phyloP scores from a whole-genome alignment of 1,140 invertebrate species.

The Sipha flava region DNA sequence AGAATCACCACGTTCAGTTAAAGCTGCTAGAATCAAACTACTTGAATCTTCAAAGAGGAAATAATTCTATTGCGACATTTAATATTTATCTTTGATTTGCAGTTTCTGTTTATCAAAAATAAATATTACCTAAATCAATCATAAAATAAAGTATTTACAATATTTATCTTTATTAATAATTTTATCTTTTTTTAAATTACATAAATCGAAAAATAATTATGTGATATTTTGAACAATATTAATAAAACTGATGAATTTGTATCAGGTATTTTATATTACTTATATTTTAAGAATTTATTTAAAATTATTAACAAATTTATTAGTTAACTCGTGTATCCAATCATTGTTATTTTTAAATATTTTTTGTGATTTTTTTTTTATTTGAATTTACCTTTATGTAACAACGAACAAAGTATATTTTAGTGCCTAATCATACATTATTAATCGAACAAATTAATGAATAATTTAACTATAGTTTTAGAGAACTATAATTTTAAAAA shows the following conservation, averaged over 20 bases:
- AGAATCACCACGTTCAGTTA: conserved; percentile 15
- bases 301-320: neutral
- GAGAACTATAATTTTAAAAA: neutral
- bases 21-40: conserved; percentile 23
- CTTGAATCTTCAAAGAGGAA: neutral
- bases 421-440: neutral
- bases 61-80: neutral
- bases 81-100: neutral
- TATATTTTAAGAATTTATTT: neutral
- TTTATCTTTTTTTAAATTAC: neutral
- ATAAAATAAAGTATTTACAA: neutral
- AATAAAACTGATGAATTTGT: neutral
- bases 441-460: neutral
- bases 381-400: too few species aligned
- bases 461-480: neutral
- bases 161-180: neutral
- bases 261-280: neutral
- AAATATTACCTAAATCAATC: neutral
- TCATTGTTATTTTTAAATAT: neutral
- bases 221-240: neutral
- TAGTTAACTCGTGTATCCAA: neutral
- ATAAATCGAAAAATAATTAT: neutral
- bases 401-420: conserved; percentile 2
- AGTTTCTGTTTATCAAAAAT: neutral
- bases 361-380: neutral